Evolutionary conservation across 2,888 invertebrate species (phyloP), one percentile per base, ranked within the genome.

Genomic region (Sminthurinus aureus): DNA sequence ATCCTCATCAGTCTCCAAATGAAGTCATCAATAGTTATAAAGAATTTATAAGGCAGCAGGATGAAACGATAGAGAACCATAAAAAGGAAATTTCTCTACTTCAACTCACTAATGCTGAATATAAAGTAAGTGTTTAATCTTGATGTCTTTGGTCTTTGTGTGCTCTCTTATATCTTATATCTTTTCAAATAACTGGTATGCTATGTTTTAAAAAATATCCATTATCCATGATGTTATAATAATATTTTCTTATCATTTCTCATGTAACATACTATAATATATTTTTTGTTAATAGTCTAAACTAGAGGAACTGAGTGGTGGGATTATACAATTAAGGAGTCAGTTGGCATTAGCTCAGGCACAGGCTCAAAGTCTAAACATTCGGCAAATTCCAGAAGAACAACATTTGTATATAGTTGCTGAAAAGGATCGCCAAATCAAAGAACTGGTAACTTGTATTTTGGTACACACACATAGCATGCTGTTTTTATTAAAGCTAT

Each of bases 361-460:
- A 66, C 88, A 88, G 69, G 81, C 85, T 20, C 87, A 86, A 64
- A 86, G 86, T 26, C 74, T 85, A 52, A 83, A 84, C 52, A 26
- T 84, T 4, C 66, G 79, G 24, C 85, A 85, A 15, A 83, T 87
- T 38, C 81, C 84, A 38, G 75, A 84, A 52, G 85, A 84, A n/a
- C 85, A 88, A 52, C 86, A 87, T 81, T 73, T 84, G 13, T 75
- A 83, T 18, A 52, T 86, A 9, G 81, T 88, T 26, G 71, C 97
- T 85, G 96, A 97, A 89, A 98, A 98, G 91, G 97, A 97, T 90
- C 92, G 91, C 64, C 92, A 94, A 86, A 91, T 94, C 85, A 92
- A 93, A 89, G 92, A 93, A 81, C 90, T 89, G 87, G 89, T 89
- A 83, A 69, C n/a, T 69, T 12, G 0, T 22, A 18, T 69, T 12